phyloP scores from a whole-genome alignment of 2,113 vertebrate genomes.

The Phalacrocorax pelagicus region DNA sequence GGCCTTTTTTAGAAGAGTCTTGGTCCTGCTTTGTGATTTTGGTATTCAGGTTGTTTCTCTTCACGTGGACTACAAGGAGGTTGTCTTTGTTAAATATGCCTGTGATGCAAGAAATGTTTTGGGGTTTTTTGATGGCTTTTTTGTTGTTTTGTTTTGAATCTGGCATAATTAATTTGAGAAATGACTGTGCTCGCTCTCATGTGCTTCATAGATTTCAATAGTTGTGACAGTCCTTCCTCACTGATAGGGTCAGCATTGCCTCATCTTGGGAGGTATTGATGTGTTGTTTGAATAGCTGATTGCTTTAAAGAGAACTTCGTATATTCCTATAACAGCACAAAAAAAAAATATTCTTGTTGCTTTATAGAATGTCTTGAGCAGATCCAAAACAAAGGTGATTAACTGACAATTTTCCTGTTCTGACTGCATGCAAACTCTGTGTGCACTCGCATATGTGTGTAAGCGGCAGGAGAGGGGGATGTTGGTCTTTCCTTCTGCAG shows the following conservation, averaged over 20 bases:
- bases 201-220: neutral
- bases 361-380: neutral
- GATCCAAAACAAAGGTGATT: neutral
- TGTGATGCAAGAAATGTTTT: neutral
- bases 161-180: neutral
- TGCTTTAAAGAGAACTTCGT: neutral
- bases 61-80: too few relatives aligned
- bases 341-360: neutral
- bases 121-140: neutral
- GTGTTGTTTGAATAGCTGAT: neutral
- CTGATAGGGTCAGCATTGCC: neutral
- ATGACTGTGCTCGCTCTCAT: rapidly evolving
- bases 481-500: neutral
- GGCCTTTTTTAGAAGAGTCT: too few relatives aligned
- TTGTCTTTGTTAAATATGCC: neutral
- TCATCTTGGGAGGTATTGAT: neutral
- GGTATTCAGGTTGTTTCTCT: too few relatives aligned
- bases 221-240: neutral
- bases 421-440: neutral
- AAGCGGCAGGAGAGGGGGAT: neutral
- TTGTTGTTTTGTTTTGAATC: neutral
- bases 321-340: neutral
- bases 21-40: too few relatives aligned
- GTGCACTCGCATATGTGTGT: rapidly evolving
- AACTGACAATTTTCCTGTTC: neutral